Base-by-base conservation (phyloP, 2,888 invertebrate species). In the Unio pictorum region DNA sequence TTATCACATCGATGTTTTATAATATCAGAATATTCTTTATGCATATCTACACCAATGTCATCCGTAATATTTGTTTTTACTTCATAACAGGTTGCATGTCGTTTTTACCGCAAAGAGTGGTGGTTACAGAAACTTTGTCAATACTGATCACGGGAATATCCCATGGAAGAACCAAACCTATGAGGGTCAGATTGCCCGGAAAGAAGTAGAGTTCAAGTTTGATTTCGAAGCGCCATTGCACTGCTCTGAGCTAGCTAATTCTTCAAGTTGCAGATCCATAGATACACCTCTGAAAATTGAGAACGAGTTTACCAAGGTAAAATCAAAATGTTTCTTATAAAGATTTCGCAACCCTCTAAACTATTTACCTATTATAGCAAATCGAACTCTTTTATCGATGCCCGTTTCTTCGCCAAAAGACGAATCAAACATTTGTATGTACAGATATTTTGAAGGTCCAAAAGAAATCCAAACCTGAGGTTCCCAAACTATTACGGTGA, bases 201-300 rank as follows among this genome's bases (percentile, higher is more conserved):
- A 66, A 60, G 30, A 67, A 57, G 73, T 73, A 60, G 65, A 71
- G 62, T 73, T 73, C 34, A 55, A 56, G 45, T 73, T 73, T 61
- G 73, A 73, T 56, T 73, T 73, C 54, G 56, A 54, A 30, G 73
- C 73, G 8, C 73, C 73, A 5, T 64, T 57, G 45, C 58, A 71
- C 30, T 73, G 73, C n/a, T 45, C 57, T 18, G 68, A 73, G 26
- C 1, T 34, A 5, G 56, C 18, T 11, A 34, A 20, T 11, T 28
- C 6, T 20, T n/a, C 1, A 45, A 0, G 34, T 1, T 73, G 67
- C 55, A 26, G 55, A 3, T 4, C 55, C 0, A 28, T 55, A 3
- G 23, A 62, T 34, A 4, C 11, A 0, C 59, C 64, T 28, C 66
- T 73, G 4, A 6, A 58, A 7, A 58, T 73, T 4, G 55, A 55